Percentiles rank a stretch among this genome's conserved stretches.
Conservation (phyloP, 2,888 invertebrate species). For the Ectemnius lituratus region DNA sequence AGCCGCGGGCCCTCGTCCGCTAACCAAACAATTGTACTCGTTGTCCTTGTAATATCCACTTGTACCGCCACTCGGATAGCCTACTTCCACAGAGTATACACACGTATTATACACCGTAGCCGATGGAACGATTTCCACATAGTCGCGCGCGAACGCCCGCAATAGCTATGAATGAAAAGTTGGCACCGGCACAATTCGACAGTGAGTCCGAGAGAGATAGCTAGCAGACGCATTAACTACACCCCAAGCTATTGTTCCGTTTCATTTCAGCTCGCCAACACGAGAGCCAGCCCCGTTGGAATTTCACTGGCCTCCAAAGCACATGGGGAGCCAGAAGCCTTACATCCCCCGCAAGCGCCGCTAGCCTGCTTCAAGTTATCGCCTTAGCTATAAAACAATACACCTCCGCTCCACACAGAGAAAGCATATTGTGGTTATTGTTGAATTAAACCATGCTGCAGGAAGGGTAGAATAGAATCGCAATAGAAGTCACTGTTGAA, state of each 20-base stretch:
- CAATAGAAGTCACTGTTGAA: background rate
- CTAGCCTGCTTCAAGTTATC: slow-evolving; percentile 63
- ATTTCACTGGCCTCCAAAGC: slow-evolving; percentile 33
- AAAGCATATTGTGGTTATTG: slow-evolving; percentile 73
- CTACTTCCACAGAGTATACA: background rate
- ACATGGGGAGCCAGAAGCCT: slow-evolving; percentile 52
- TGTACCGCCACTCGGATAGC: background rate
- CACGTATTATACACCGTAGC: background rate
- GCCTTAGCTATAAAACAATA: slow-evolving; percentile 74
- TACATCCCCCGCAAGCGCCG: slow-evolving; percentile 48
- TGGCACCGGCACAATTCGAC: background rate
- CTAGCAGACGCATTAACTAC: slow-evolving; percentile 67
- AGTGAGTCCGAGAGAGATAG: background rate
- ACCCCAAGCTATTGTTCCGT: slow-evolving; percentile 72
- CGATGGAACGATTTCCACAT: background rate
- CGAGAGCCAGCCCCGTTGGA: slow-evolving; percentile 47
- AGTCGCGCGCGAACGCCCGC: too few relatives aligned
- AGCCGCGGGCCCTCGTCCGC: slow-evolving; percentile 1
- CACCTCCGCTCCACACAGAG: slow-evolving; percentile 59
- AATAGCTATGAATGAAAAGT: background rate
- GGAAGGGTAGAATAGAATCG: slow-evolving; percentile 23
- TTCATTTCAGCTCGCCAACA: slow-evolving; percentile 60
- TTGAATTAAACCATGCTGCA: slow-evolving; percentile 56
- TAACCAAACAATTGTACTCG: slow-evolving; percentile 20
- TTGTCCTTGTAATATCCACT: slow-evolving; percentile 2